Conservation (phyloP, 2,888 invertebrate species). For the Cryptophagus acutangulus region DNA sequence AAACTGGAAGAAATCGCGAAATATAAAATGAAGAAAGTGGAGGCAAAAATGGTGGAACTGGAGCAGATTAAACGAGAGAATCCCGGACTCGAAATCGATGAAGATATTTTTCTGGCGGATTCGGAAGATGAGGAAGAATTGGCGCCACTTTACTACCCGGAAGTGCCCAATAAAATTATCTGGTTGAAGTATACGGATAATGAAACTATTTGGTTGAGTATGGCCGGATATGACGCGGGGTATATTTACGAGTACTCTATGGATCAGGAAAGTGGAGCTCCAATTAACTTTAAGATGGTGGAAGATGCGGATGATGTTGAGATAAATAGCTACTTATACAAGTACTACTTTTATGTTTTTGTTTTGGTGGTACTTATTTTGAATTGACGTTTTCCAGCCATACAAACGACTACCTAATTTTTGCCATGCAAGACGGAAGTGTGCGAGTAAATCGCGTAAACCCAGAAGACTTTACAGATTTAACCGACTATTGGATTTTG, state of each 20-base stretch:
- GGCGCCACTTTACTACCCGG: constrained; percentile 53
- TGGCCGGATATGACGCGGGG: constrained; percentile 63
- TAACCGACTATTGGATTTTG: constrained; percentile 62
- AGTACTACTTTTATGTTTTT: constrained; percentile 45
- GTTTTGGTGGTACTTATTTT: constrained; percentile 7
- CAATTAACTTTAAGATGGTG: constrained; percentile 49
- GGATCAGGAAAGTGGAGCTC: constrained; percentile 44
- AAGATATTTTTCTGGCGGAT: constrained; percentile 58
- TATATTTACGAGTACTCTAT: constrained; percentile 60
- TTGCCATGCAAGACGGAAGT: constrained; percentile 59
- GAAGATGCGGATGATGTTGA: constrained; percentile 55
- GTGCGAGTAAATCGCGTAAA: constrained; percentile 55
- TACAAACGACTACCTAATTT: constrained; percentile 51
- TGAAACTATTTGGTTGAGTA: constrained; percentile 56
- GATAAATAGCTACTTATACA: constrained; percentile 52
- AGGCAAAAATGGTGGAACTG: constrained; percentile 55
- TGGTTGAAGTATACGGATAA: constrained; percentile 53
- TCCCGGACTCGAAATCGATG: constrained; percentile 57
- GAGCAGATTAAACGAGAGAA: constrained; percentile 54
- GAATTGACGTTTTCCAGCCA: constrained; percentile 40
- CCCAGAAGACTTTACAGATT: constrained; percentile 49
- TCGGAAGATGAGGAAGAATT: constrained; percentile 55
- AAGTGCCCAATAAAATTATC: constrained; percentile 55
- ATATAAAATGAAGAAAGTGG: constrained; percentile 50
- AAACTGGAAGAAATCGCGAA: constrained; percentile 54